Evolutionary conservation across 2,113 vertebrate species (phyloP).

Genomic region (Apaloderma vittatum): DNA sequence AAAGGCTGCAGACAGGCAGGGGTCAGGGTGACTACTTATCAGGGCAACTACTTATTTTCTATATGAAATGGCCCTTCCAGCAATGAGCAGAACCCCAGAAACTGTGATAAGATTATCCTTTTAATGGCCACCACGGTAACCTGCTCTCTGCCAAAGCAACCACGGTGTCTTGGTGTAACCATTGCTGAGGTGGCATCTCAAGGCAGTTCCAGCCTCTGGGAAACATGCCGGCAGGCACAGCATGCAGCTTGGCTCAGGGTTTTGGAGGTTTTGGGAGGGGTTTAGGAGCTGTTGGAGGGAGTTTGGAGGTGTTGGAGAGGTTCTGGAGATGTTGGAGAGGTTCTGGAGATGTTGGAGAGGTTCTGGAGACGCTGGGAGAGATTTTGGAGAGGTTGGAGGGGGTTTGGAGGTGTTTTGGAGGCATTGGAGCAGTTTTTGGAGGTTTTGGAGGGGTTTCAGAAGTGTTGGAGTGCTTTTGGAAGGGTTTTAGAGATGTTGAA

Average conservation of each 20-base stretch:
- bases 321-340: background rate
- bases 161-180: background rate
- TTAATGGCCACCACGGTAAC: background rate
- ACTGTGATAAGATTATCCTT: background rate
- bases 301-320: background rate
- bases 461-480: too few relatives aligned
- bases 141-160: background rate
- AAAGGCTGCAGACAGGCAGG: background rate
- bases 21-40: accelerated
- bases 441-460: background rate
- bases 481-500: background rate
- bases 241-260: accelerated
- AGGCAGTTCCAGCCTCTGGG: background rate
- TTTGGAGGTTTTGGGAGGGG: background rate
- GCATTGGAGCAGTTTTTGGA: background rate
- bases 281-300: background rate
- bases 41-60: background rate
- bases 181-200: background rate
- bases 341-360: background rate
- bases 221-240: accelerated
- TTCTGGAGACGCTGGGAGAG: background rate
- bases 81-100: background rate
- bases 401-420: background rate
- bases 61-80: background rate
- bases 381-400: background rate